Evolutionary conservation across 2,888 invertebrate genomes (phyloP).

Genomic region (Catocala sponsa): DNA sequence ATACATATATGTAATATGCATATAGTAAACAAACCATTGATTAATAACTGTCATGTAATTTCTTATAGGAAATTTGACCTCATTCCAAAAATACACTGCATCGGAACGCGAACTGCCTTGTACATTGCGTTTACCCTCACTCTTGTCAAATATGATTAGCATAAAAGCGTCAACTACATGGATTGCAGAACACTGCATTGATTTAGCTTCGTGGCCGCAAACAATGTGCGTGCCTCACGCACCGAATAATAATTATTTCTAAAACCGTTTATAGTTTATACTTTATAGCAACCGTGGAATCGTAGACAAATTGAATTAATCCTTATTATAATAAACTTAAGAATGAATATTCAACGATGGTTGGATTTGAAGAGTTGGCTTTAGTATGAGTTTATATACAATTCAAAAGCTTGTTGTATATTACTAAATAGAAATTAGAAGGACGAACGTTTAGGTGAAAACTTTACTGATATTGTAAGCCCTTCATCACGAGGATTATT

Average conservation of each 20-base stretch:
- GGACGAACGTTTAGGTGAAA: background rate
- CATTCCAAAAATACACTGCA: constrained; percentile 10
- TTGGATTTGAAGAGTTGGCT: constrained; percentile 11
- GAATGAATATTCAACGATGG: constrained; percentile 29
- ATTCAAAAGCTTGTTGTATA: constrained; percentile 21
- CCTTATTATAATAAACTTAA: constrained; percentile 21
- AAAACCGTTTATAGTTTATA: constrained; percentile 29
- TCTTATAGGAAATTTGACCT: constrained; percentile 8
- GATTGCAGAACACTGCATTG: constrained; percentile 61
- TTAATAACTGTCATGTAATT: background rate
- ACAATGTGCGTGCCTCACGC: constrained; percentile 72
- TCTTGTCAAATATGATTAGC: constrained; percentile 39
- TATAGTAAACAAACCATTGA: background rate
- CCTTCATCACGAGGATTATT: background rate
- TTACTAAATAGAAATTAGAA: constrained; percentile 9
- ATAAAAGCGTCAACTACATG: constrained; percentile 35
- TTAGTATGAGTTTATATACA: constrained; percentile 19
- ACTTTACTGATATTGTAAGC: background rate
- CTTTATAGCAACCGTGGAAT: background rate
- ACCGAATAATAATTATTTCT: constrained; percentile 55
- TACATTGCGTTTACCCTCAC: constrained; percentile 7
- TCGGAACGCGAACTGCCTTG: constrained; percentile 7
- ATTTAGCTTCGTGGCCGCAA: constrained; percentile 56
- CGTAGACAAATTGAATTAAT: constrained; percentile 34
- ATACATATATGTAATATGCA: too few relatives aligned